Percentiles rank a stretch among this genome's conserved stretches.
Conservation (phyloP, 2,797 vertebrate species). For the Staurois parvus region DNA sequence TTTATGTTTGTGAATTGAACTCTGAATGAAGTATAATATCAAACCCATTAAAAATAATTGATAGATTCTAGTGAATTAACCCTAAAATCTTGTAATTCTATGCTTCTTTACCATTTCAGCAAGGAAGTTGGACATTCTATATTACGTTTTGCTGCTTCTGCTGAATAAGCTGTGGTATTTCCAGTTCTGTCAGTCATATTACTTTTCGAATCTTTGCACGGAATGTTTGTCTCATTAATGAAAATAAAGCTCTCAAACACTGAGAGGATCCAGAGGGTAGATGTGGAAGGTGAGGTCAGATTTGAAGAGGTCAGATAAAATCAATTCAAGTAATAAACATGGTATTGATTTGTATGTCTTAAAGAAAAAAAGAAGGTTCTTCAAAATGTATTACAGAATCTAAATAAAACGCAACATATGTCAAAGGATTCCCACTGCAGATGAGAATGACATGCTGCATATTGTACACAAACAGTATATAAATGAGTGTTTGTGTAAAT, state of each 20-base stretch:
- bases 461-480: not conserved
- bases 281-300: conserved; percentile 36
- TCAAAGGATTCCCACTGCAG: not conserved
- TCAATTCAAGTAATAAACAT: conserved; percentile 55
- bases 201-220: conserved; percentile 8
- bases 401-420: conserved; percentile 21
- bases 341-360: conserved; percentile 37
- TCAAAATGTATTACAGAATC: conserved; percentile 31
- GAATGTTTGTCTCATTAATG: conserved; percentile 52
- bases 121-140: not conserved
- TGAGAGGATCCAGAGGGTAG: conserved; percentile 29
- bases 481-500: not conserved
- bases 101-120: not conserved
- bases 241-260: conserved; percentile 39
- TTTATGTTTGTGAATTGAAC: no score
- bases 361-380: conserved; percentile 9
- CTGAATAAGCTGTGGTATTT: conserved; percentile 34
- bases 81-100: not conserved
- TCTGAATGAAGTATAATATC: no score
- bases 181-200: conserved; percentile 32
- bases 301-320: conserved; percentile 47
- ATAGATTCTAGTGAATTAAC: no score
- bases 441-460: not conserved
- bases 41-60: no score
- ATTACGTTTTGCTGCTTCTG: not conserved